phyloP scores from a whole-genome alignment of 1,140 invertebrate species.

The Lutraria rhynchaena region DNA sequence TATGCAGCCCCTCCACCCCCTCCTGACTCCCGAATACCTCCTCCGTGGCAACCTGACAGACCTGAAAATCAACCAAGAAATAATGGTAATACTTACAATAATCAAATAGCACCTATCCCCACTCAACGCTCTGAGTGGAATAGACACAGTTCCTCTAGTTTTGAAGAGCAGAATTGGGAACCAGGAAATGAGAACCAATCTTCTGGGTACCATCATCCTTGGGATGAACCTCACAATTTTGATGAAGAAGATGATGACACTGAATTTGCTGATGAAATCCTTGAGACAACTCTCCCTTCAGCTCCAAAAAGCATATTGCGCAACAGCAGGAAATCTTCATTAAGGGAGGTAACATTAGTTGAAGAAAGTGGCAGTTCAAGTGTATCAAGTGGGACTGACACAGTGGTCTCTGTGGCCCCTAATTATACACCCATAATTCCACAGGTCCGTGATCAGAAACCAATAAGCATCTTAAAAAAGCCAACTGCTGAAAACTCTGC shows the following conservation, averaged over 20 bases:
- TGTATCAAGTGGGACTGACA: not conserved
- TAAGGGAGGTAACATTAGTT: slow-evolving; percentile 48
- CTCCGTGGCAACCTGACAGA: slow-evolving; percentile 33
- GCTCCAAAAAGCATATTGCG: slow-evolving; percentile 47
- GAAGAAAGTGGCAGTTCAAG: slow-evolving; percentile 24
- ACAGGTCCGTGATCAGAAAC: slow-evolving; percentile 13
- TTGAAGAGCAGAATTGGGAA: slow-evolving; percentile 16
- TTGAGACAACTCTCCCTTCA: slow-evolving; percentile 1
- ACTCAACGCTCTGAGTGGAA: slow-evolving; percentile 33
- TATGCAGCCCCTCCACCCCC: slow-evolving; percentile 39
- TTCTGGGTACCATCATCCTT: slow-evolving; percentile 39
- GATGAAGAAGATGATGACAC: slow-evolving; percentile 51
- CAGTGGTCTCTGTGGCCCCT: not conserved
- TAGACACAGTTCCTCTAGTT: not conserved
- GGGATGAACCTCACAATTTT: slow-evolving; percentile 53
- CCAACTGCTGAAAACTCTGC: not conserved
- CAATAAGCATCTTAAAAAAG: slow-evolving; percentile 41
- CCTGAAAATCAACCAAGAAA: not conserved
- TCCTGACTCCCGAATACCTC: not conserved
- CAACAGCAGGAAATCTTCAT: slow-evolving; percentile 40
- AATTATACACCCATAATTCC: not conserved
- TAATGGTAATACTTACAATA: not conserved
- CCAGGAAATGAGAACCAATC: not conserved
- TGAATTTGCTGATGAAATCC: slow-evolving; percentile 33
- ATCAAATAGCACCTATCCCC: slow-evolving; percentile 19